phyloP scores from a whole-genome alignment of 2,888 invertebrate genomes.

The Eurytoma californica region DNA sequence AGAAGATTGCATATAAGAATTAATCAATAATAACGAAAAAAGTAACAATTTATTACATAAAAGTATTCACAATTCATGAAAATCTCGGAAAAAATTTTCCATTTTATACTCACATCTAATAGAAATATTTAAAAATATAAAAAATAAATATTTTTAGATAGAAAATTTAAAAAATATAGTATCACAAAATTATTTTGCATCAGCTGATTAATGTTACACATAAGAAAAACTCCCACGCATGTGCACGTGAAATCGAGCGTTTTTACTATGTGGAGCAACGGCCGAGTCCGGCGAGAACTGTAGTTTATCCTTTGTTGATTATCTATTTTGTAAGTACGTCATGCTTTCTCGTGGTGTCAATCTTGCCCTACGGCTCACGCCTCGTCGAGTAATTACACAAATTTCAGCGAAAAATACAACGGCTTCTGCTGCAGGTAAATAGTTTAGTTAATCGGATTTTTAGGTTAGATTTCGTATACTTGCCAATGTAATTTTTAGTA shows the following conservation, averaged over 20 bases:
- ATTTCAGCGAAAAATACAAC: conserved; percentile 25
- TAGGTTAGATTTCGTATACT: conserved; percentile 42
- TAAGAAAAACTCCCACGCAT: no score
- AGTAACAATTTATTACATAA: not conserved
- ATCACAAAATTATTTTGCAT: no score
- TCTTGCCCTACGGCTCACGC: conserved; percentile 18
- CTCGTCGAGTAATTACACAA: conserved; percentile 19
- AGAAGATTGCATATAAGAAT: no score
- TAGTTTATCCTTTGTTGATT: not conserved
- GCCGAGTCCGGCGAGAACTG: not conserved
- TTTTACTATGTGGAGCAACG: not conserved
- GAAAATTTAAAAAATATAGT: no score
- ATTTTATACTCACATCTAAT: no score
- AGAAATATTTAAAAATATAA: no score
- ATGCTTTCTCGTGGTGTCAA: conserved; percentile 45
- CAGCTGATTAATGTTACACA: no score
- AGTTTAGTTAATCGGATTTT: not conserved
- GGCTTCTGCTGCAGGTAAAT: conserved; percentile 38
- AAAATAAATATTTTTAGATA: no score
- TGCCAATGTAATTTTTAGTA: conserved; percentile 3
- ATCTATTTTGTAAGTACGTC: conserved; percentile 6
- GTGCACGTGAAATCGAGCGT: no score
- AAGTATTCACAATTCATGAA: no score
- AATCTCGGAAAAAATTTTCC: no score
- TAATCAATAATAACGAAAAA: no score